phyloP scores from a whole-genome alignment of 2,113 vertebrate genomes.

The Perca flavescens region DNA sequence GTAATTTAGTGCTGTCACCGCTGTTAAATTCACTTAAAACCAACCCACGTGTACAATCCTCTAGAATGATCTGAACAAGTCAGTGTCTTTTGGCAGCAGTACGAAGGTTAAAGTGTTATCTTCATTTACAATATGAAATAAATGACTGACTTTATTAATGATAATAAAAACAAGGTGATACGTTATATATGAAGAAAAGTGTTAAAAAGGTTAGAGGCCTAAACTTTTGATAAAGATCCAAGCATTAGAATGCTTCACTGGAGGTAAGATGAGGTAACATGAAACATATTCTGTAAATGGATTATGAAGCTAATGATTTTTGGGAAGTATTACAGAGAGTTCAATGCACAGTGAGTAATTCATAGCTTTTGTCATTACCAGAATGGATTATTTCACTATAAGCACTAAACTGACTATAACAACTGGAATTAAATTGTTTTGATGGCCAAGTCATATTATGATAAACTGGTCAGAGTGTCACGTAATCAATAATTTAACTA shows the following conservation, averaged over 20 bases:
- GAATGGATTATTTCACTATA: not conserved
- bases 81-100: not conserved
- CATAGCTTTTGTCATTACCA: not conserved
- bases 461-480: conserved; percentile 2
- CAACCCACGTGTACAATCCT: not conserved
- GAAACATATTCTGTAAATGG: not conserved
- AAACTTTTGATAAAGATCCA: not conserved
- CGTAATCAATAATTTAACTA: conserved; percentile 1
- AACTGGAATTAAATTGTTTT: not conserved
- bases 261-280: not conserved
- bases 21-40: not conserved
- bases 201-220: not conserved
- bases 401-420: not conserved
- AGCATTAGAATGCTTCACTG: not conserved
- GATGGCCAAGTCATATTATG: not conserved
- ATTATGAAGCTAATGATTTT: conserved; percentile 5
- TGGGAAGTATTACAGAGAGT: not conserved
- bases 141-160: not conserved
- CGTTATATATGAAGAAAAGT: not conserved
- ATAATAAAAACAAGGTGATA: not conserved
- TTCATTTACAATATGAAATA: not conserved
- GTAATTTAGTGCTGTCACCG: not conserved
- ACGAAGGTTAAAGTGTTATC: not conserved
- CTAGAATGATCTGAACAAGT: not conserved
- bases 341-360: not conserved